phyloP scores from a whole-genome alignment of 2,113 vertebrate species.

The Meleagris gallopavo region DNA sequence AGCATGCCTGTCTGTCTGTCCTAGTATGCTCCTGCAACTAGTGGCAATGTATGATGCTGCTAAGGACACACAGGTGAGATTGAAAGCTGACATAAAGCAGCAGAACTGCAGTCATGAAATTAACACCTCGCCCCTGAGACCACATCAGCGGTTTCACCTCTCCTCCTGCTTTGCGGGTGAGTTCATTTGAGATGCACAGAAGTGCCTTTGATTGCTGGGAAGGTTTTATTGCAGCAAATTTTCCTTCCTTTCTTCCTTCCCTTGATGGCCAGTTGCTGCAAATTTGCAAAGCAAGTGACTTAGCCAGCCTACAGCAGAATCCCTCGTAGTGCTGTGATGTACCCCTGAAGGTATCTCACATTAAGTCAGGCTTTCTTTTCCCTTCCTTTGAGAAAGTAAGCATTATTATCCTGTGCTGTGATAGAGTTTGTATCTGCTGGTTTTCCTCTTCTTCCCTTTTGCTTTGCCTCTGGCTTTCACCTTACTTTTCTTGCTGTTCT shows the following conservation, averaged over 20 bases:
- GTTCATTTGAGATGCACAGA: accelerated
- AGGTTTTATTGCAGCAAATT: neutral
- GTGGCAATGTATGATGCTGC: accelerated
- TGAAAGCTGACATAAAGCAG: accelerated
- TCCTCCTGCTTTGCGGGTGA: neutral
- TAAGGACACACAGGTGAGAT: neutral
- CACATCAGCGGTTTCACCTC: accelerated
- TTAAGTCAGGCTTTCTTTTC: neutral
- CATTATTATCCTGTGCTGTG: neutral
- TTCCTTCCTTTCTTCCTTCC: neutral
- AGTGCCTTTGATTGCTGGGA: neutral
- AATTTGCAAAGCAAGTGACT: neutral
- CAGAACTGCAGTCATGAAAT: neutral
- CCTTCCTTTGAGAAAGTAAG: neutral
- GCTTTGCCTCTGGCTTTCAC: neutral
- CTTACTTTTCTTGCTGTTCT: neutral
- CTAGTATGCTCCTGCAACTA: accelerated
- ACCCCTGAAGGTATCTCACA: neutral
- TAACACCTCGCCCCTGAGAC: neutral
- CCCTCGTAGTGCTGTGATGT: neutral
- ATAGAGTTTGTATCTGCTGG: neutral
- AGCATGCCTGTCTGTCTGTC: accelerated
- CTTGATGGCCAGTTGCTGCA: accelerated
- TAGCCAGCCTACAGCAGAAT: neutral
- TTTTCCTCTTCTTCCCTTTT: neutral